Evolutionary conservation across 92 coral and sea anemone species (phyloP), one percentile per base, ranked within the genome.

Genomic region (Parazoanthus atlanticus): DNA sequence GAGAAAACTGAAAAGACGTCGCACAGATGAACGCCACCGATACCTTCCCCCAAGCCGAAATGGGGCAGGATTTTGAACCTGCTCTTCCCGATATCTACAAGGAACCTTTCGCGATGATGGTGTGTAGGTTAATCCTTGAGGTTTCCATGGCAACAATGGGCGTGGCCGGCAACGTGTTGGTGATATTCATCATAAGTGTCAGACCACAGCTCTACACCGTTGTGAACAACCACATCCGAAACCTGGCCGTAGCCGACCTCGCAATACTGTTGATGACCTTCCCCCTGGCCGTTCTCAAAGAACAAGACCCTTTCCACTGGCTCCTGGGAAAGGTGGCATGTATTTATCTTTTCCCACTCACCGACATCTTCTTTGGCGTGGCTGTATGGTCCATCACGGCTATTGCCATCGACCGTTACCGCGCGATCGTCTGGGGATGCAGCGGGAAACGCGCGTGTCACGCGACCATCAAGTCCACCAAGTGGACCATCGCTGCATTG

Each of bases 341-440:
- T 33, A 76, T 88, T 6, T 93, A 85, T 74, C 46, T 94, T 4
- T 93, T 86, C 49, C 99, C 99, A 12, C 80, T 95, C 8, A 79
- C 94, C 28, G 99, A 97, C 34, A 90, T 96, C 17, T 97, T 95
- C 36, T 93, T 90, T 29, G 96, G 95, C n/a, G 99, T 93, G 1
- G 94, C 98, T 0, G 93, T 97, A 13, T 94, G 96, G 98, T 92
- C 95, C 17, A 95, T 97, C 41, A 93, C 93, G 11, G 99, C 98
- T 0, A 97, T 97, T 23, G 98, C 99, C 5, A 89, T 92, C 11
- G 98, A 97, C 21, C 89, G 99, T 31, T 94, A 92, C 84, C 83
- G 90, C 43, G 87, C 87, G 46, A 84, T 84, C 40, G 87, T 84
- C 38, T 84, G 87, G 87, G 87, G 87, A 29, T 84, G 67, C 26